Percentiles rank a stretch among this genome's conserved stretches.
Conservation (phyloP, 2,113 vertebrate species). For the Rhynchopsitta pachyrhyncha region DNA sequence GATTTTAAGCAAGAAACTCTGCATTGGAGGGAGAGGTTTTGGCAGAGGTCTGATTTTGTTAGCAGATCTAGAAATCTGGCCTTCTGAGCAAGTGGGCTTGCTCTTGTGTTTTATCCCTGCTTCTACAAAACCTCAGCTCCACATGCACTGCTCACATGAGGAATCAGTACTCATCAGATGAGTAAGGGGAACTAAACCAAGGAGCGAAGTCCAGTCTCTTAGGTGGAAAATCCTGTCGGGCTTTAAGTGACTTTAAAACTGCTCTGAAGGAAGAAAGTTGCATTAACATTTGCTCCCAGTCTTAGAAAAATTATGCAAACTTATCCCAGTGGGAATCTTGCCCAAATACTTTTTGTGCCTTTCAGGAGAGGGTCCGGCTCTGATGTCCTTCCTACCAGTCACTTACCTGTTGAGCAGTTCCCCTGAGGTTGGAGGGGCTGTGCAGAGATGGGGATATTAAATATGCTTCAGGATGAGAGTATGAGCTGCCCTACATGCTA, state of each 20-base stretch:
- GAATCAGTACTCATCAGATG: neutral
- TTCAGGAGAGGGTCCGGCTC: neutral
- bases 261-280: neutral
- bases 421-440: neutral
- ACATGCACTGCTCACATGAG: neutral
- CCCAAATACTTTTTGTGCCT: neutral
- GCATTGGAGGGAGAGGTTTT: neutral
- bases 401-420: neutral
- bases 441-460: neutral
- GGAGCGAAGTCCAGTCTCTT: neutral
- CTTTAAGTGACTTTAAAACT: neutral
- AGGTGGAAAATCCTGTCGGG: neutral
- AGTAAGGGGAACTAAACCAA: neutral
- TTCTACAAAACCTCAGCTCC: neutral
- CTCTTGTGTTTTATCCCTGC: neutral
- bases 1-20: neutral
- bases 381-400: neutral
- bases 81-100: slow-evolving; percentile 20
- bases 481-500: neutral
- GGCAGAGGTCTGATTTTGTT: neutral
- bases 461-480: neutral
- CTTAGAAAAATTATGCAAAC: neutral
- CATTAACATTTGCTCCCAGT: neutral
- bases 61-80: neutral
- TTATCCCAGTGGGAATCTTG: neutral